A percentile compares a stretch with the other conserved stretches of the same genome.
Evolutionary conservation across 1,140 invertebrate genomes (phyloP).

Genomic region (Bursaphelenchus mucronatus): DNA sequence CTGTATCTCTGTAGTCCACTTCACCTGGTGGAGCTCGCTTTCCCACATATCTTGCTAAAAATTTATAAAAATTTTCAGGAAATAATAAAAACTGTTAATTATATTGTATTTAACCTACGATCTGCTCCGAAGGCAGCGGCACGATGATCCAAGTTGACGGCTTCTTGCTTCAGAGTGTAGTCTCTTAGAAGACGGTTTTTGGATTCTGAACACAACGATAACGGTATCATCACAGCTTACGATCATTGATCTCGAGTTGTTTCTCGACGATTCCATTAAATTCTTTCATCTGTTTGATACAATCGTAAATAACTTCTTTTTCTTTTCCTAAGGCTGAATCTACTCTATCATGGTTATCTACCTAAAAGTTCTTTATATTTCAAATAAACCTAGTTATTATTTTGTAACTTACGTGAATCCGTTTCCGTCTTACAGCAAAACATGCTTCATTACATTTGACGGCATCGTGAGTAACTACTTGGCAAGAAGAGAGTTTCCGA

Average conservation of each 20-base stretch:
- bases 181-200: conserved; percentile 46
- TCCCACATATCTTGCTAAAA: conserved; percentile 22
- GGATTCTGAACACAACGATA: conserved; percentile 34
- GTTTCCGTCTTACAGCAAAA: conserved; percentile 49
- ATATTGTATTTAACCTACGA: conserved; percentile 22
- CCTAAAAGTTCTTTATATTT: conserved; percentile 29
- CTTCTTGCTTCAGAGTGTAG: conserved; percentile 54
- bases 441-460: conserved; percentile 48
- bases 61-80: not conserved
- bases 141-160: conserved; percentile 47
- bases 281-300: conserved; percentile 49
- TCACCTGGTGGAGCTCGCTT: conserved; percentile 20
- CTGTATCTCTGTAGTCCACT: conserved; percentile 43
- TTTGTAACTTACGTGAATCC: conserved; percentile 42
- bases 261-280: conserved; percentile 45
- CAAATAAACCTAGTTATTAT: conserved; percentile 4
- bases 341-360: conserved; percentile 46
- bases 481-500: conserved; percentile 40
- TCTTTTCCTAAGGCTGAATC: conserved; percentile 50
- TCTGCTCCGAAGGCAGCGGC: conserved; percentile 52
- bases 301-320: conserved; percentile 46
- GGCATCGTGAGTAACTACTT: conserved; percentile 43
- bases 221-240: conserved; percentile 19
- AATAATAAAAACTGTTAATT: conserved; percentile 11
- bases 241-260: conserved; percentile 49